Evolutionary conservation across 2,888 invertebrate genomes (phyloP).

Genomic region (Ormyrus labotus): DNA sequence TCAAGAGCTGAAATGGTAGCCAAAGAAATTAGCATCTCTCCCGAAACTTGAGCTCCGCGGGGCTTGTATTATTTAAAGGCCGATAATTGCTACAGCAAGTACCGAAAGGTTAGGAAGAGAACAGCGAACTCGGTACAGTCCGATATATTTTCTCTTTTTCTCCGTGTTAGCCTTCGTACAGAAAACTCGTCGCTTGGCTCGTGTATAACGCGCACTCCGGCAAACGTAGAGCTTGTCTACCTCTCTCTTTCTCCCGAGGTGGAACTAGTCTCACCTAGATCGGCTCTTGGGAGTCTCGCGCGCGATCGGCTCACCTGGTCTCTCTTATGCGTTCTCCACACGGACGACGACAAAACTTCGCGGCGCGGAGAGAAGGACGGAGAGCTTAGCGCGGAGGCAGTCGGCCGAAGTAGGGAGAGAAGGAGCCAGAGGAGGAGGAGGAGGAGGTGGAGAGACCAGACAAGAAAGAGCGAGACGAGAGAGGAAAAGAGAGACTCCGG

Average conservation of each 20-base stretch:
- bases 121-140: too few relatives aligned
- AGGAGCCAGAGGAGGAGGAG: slow-evolving; percentile 30
- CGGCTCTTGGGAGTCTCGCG: background rate
- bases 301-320: slow-evolving; percentile 7
- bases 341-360: slow-evolving; percentile 17
- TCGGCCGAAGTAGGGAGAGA: slow-evolving; percentile 29
- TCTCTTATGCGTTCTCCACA: slow-evolving; percentile 9
- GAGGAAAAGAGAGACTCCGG: slow-evolving; percentile 2
- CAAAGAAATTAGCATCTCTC: too few relatives aligned
- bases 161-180: too few relatives aligned
- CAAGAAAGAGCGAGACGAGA: slow-evolving; percentile 3
- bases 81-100: too few relatives aligned
- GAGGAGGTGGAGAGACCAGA: background rate
- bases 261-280: slow-evolving; percentile 34
- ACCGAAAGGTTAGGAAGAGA: too few relatives aligned
- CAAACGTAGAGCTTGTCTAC: background rate
- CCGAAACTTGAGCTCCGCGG: too few relatives aligned
- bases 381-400: background rate
- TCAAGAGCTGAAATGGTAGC: too few relatives aligned
- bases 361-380: slow-evolving; percentile 37
- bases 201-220: too few relatives aligned
- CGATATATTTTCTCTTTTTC: too few relatives aligned
- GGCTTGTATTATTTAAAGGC: too few relatives aligned
- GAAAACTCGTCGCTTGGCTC: too few relatives aligned
- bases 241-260: slow-evolving; percentile 14